Evolutionary conservation across 2,888 invertebrate species (phyloP).

Genomic region (Thera britannica): DNA sequence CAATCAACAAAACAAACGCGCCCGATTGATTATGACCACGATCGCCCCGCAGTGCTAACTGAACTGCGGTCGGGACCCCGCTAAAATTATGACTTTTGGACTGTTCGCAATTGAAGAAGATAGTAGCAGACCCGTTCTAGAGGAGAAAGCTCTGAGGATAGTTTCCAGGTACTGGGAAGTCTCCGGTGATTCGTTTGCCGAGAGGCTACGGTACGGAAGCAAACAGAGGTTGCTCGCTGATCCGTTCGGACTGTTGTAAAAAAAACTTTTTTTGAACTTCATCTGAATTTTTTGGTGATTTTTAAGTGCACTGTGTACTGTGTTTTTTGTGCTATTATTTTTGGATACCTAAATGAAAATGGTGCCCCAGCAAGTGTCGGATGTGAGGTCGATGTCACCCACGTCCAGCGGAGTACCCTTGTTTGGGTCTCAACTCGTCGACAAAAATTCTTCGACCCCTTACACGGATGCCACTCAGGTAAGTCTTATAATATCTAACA

Average conservation of each 20-base stretch:
- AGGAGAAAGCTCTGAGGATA: slow-evolving; percentile 79
- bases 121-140: slow-evolving; percentile 78
- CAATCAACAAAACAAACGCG: slow-evolving; percentile 51
- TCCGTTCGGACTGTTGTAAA: slow-evolving; percentile 73
- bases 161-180: slow-evolving; percentile 82
- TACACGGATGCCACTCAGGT: slow-evolving; percentile 99
- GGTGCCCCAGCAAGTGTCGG: slow-evolving; percentile 90
- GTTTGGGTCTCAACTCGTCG: slow-evolving; percentile 96
- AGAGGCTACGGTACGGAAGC: slow-evolving; percentile 73
- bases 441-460: slow-evolving; percentile 96
- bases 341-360: slow-evolving; percentile 80
- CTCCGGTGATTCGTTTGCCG: slow-evolving; percentile 71
- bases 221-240: slow-evolving; percentile 65
- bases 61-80: slow-evolving; percentile 76
- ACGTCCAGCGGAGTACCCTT: slow-evolving; percentile 87
- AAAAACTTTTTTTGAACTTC: slow-evolving; percentile 39
- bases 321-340: slow-evolving; percentile 69
- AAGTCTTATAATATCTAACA: slow-evolving; percentile 67
- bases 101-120: slow-evolving; percentile 75
- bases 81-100: slow-evolving; percentile 85
- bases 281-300: slow-evolving; percentile 59
- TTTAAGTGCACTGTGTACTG: slow-evolving; percentile 80
- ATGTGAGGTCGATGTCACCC: slow-evolving; percentile 84
- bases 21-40: slow-evolving; percentile 73
- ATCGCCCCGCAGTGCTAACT: slow-evolving; percentile 78